phyloP scores from a whole-genome alignment of 92 coral and sea anemone genomes.

The Metridium senile region DNA sequence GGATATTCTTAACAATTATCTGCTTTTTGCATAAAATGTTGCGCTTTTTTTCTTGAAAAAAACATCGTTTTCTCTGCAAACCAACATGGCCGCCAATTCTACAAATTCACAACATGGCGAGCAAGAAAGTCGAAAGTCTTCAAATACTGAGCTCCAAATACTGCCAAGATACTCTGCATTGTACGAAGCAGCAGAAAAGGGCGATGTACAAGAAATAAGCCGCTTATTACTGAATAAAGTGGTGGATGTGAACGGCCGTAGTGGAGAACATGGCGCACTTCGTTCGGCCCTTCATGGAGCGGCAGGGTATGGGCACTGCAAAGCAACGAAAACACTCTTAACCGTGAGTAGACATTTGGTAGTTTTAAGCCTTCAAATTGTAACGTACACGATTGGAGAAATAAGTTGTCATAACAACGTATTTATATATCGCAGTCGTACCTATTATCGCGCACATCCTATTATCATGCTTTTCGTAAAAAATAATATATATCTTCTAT shows the following conservation, averaged over 20 bases:
- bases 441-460: too few species aligned
- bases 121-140: background rate
- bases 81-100: constrained; percentile 4
- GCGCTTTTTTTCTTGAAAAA: background rate
- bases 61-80: constrained; percentile 3
- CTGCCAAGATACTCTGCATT: constrained; percentile 44
- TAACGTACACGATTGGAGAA: too few species aligned
- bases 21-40: constrained; percentile 4
- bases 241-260: constrained; percentile 70
- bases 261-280: constrained; percentile 87
- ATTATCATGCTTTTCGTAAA: too few species aligned
- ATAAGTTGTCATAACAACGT: too few species aligned
- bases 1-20: background rate
- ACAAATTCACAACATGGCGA: constrained; percentile 11
- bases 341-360: constrained; percentile 65
- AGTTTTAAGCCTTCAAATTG: background rate
- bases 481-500: too few species aligned
- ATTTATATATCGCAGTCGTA: too few species aligned
- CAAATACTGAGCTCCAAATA: background rate
- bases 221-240: constrained; percentile 53
- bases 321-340: constrained; percentile 66
- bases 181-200: constrained; percentile 90
- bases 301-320: constrained; percentile 87
- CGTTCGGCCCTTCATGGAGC: constrained; percentile 94
- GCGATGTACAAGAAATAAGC: constrained; percentile 58